These are phyloP conservation scores for Glossosoma conforme DNA, from an alignment of 1,140 invertebrate genomes.

Conservation along the genomic window DNA sequence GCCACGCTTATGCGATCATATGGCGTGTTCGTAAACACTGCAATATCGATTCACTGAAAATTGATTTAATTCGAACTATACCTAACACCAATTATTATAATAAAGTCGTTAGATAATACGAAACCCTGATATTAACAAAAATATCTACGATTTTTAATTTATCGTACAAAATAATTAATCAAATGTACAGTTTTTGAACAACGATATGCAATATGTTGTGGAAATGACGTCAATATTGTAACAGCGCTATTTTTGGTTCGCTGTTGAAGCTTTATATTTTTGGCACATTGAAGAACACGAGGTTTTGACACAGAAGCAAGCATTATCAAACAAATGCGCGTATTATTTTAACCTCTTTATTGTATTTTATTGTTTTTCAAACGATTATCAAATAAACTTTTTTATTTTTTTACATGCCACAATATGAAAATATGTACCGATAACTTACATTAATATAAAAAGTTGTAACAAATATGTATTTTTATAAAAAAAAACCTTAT, in stretches of 20 bases:
- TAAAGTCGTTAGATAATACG: no score
- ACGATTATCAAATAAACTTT: not conserved
- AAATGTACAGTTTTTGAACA: not conserved
- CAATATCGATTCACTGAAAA: slow-evolving; percentile 3
- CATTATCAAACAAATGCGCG: not conserved
- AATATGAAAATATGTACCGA: no score
- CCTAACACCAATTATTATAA: slow-evolving; percentile 12
- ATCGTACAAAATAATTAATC: not conserved
- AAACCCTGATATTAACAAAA: no score
- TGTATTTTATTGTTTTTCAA: not conserved
- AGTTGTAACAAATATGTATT: no score
- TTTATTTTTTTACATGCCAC: no score
- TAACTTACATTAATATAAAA: no score
- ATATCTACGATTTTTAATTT: slow-evolving; percentile 7
- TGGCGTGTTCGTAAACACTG: slow-evolving; percentile 6
- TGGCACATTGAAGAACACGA: slow-evolving; percentile 27
- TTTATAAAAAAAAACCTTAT: no score
- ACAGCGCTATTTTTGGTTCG: slow-evolving; percentile 32
- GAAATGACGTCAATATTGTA: slow-evolving; percentile 23
- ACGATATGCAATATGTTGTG: slow-evolving; percentile 28
- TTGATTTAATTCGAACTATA: slow-evolving; percentile 5
- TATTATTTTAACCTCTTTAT: no score
- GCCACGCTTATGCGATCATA: slow-evolving; percentile 21
- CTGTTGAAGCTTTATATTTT: slow-evolving; percentile 28
- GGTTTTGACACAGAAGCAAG: slow-evolving; percentile 27